Evolutionary conservation across 2,888 invertebrate species (phyloP).

Genomic region (Tenodera sinensis): DNA sequence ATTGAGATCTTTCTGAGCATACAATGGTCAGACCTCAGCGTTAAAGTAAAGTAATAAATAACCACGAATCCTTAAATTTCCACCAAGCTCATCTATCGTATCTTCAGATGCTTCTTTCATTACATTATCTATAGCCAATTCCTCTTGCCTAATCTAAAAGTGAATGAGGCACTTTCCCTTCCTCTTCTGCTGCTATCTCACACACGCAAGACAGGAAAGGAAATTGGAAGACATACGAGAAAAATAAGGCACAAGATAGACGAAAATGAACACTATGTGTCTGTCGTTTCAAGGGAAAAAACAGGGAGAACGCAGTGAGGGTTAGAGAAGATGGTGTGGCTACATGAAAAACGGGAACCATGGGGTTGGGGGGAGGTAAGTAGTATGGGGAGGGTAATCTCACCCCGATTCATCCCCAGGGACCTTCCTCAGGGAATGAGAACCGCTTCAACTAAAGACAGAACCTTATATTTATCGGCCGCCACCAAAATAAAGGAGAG

Average conservation of each 20-base stretch:
- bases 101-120: slow-evolving; percentile 1
- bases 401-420: slow-evolving; percentile 20
- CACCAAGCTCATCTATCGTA: neutral
- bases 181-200: neutral
- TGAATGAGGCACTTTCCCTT: neutral
- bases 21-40: neutral
- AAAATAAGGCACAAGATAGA: slow-evolving; percentile 12
- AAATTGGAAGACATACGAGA: slow-evolving; percentile 13
- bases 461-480: slow-evolving; percentile 11
- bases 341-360: neutral
- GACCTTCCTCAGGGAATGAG: slow-evolving; percentile 14
- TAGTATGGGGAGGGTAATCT: slow-evolving; percentile 6
- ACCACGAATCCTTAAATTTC: neutral
- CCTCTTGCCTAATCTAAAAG: slow-evolving; percentile 5
- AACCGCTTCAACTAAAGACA: slow-evolving; percentile 18
- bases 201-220: slow-evolving; percentile 9
- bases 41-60: neutral
- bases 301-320: neutral
- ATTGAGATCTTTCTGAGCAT: neutral
- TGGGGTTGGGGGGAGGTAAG: neutral
- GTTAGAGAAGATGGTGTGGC: neutral
- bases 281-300: slow-evolving; percentile 1
- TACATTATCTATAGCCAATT: slow-evolving; percentile 2
- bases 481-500: slow-evolving; percentile 10
- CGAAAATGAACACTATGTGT: slow-evolving; percentile 14